phyloP scores from a whole-genome alignment of 2,113 vertebrate species.

The Lophochroa leadbeateri region DNA sequence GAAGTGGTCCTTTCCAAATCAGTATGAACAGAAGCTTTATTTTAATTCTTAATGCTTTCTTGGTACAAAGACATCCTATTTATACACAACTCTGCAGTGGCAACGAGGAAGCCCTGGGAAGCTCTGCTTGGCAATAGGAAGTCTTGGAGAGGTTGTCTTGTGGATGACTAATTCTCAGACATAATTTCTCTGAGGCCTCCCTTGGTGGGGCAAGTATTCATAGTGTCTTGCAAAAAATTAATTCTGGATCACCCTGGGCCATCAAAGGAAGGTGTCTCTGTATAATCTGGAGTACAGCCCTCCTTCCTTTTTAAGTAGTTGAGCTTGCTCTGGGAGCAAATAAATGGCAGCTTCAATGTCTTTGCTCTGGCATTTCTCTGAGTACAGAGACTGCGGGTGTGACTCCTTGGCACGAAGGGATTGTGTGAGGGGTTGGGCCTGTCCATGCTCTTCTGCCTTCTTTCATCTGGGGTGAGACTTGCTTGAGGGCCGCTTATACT shows the following conservation, averaged over 20 bases:
- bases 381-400: not conserved
- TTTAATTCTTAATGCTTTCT: not conserved
- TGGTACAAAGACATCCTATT: not conserved
- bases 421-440: fast-evolving
- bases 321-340: not conserved
- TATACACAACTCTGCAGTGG: not conserved
- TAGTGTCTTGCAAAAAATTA: not conserved
- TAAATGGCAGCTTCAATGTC: not conserved
- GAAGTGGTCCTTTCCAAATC: not conserved
- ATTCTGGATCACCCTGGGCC: not conserved
- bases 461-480: not conserved
- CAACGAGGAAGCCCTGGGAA: not conserved
- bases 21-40: not conserved
- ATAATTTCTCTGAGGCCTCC: not conserved
- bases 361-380: not conserved
- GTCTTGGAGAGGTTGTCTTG: not conserved
- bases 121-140: not conserved
- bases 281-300: not conserved
- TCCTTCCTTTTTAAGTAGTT: not conserved
- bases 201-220: not conserved
- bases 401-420: fast-evolving
- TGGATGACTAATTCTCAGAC: not conserved
- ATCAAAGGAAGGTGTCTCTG: not conserved
- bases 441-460: not conserved
- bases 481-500: fast-evolving